Base-by-base conservation (phyloP, 2,797 vertebrate genomes). In the Sebastiscus albofasciatus region DNA sequence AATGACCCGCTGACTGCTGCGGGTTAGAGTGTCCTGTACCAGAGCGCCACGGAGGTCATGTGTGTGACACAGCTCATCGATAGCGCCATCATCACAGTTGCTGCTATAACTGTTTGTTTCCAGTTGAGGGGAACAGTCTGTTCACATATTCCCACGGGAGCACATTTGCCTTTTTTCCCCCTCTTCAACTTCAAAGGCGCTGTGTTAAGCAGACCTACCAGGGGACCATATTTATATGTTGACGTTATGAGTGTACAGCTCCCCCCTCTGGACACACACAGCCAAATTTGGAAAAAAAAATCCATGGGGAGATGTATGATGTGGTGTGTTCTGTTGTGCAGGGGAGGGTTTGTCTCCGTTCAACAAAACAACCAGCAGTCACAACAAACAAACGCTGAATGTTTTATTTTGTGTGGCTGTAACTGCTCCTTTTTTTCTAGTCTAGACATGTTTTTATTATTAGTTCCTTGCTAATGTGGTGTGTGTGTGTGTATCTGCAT, bases 171-270 rank as follows among this genome's bases (percentile, higher is more conserved):
- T 59, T 54, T 36, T 12, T 72, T 64, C 61, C 34, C 31, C 31
- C 71, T 42, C 54, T 66, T 75, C 55, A 72, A 80, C 84, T 88
- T 92, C 77, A 91, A 89, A 92, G 77, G 55, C 66, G 14, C 9
- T 11, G 65, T 72, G 34, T 75, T 75, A 84, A 80, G 59, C 55
- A 77, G 74, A 29, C 70, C 62, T 79, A 83, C 80, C 86, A 73
- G 27, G 77, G 82, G 77, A 87, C 71, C 69, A 67, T 72, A 84
- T 89, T 89, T 80, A 83, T 75, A 87, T 78, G 60, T 75, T 89
- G 81, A 87, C 72, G 72, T 81, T 90, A 70, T 75, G 79, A 88
- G 90, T 70, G 79, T 82, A 91, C 80, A 90, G 89, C 90, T 92
- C 90, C 91, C 85, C 90, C 89, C 77, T 84, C 82, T 92, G 88